Evolutionary conservation across 2,113 vertebrate species (phyloP).

Genomic region (Tychaedon coryphoeus): DNA sequence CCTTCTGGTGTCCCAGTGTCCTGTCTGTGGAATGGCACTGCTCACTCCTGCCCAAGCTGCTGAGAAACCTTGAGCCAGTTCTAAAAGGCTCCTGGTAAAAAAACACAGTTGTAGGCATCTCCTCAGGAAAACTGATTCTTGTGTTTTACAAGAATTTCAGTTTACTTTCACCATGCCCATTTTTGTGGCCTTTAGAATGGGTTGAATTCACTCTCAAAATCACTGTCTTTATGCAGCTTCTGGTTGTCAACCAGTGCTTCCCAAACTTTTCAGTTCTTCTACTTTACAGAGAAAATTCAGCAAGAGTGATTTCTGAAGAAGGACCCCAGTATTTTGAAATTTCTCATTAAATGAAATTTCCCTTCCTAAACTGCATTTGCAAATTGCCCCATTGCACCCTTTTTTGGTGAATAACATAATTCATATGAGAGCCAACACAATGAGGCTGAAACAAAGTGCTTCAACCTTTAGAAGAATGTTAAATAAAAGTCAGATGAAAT

Average conservation of each 20-base stretch:
- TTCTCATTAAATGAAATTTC: background rate
- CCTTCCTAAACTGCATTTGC: background rate
- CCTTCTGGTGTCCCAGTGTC: rapidly evolving
- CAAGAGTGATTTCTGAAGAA: background rate
- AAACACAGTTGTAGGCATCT: background rate
- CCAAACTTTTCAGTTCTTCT: background rate
- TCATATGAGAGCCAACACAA: background rate
- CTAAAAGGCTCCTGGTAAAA: background rate
- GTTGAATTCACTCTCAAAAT: background rate
- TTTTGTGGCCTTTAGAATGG: background rate
- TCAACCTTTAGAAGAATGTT: conserved; percentile 52
- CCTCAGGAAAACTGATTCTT: background rate
- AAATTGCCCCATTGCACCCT: background rate
- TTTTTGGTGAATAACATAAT: background rate
- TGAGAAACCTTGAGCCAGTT: background rate
- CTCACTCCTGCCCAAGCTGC: background rate
- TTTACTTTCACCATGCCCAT: background rate
- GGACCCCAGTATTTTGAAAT: background rate
- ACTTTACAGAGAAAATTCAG: background rate
- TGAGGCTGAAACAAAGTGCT: conserved; percentile 34
- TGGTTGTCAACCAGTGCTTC: background rate
- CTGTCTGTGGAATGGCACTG: no score
- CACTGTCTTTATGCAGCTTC: background rate
- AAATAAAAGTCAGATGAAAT: conserved; percentile 61
- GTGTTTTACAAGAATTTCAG: background rate